Evolutionary conservation across 2,797 vertebrate species (phyloP), one percentile per base, ranked within the genome.

Genomic region (Propithecus deckenii): DNA sequence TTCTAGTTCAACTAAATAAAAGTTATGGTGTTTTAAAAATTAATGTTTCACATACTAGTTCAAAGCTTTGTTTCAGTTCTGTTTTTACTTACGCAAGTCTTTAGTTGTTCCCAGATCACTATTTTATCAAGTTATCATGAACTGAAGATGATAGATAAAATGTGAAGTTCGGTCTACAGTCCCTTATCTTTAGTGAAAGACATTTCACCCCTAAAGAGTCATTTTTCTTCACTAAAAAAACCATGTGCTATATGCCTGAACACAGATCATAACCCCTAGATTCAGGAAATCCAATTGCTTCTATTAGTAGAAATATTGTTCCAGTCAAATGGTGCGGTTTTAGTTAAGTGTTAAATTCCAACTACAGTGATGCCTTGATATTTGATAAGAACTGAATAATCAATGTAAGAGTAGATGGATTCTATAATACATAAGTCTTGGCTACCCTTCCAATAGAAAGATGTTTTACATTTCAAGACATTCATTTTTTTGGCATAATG

Each of bases 301-400:
- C 91, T 97, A 83, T 55, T n/a, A 95, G 76, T 2, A 61, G 83
- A 86, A 92, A 89, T 95, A 96, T 61, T 95, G 57, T 92, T 98
- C 89, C 94, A 97, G 97, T 97, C 97, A 98, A 97, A 97, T 96
- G 89, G 87, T 97, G 89, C n/a, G 28, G 38, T 41, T 97, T 46
- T 63, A 96, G 94, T 48, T 86, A 95, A 79, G 86, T 81, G 71
- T 89, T 55, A 85, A 50, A 65, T 89, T 95, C 41, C 59, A 97
- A 94, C 97, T 98, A 97, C 3, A 97, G 69, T 7, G 28, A 74
- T 25, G 1, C 43, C 41, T 76, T n/a, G 48, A 95, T 61, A 95
- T 91, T 90, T 95, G 96, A 86, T 35, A 94, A 96, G 38, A 89
- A 52, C 52, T 93, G 75, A 92, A 65, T 81, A 84, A 91, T 75